A percentile compares a stretch with the other conserved stretches of the same genome.
These are phyloP conservation scores for Alviniconcha strummeri DNA, from an alignment of 2,888 invertebrate species.

Conservation along the genomic window DNA sequence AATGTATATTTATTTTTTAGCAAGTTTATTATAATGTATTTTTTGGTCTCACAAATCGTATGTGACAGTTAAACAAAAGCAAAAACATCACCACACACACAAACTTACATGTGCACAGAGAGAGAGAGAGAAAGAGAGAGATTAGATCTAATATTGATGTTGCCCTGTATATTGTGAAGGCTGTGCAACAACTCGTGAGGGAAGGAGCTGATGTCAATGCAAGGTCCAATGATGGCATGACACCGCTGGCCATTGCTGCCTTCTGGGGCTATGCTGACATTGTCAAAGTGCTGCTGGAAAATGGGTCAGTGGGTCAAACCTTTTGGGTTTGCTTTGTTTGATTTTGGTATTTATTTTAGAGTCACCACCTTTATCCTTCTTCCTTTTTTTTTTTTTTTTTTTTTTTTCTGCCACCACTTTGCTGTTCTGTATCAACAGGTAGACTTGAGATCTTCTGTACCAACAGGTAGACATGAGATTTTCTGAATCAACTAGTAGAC, in stretches of 20 bases:
- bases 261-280: conserved; percentile 72
- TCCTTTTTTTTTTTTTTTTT: neutral
- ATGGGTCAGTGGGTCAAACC: conserved; percentile 51
- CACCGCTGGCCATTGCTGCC: conserved; percentile 66
- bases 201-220: conserved; percentile 60
- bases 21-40: too few species aligned
- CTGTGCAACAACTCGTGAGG: conserved; percentile 53
- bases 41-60: too few species aligned
- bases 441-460: too few species aligned
- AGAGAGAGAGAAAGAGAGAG: too few species aligned
- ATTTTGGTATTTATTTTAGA: neutral
- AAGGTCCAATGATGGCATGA: conserved; percentile 68
- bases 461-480: too few species aligned
- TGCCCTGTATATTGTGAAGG: conserved; percentile 45
- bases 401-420: neutral
- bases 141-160: too few species aligned
- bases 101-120: too few species aligned
- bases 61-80: too few species aligned
- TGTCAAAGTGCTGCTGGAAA: conserved; percentile 56
- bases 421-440: neutral
- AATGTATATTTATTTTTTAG: too few species aligned
- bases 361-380: neutral
- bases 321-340: neutral
- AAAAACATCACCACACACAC: too few species aligned
- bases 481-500: too few species aligned